Base-by-base conservation (phyloP, 2,113 vertebrate genomes). In the Lanius ludovicianus region DNA sequence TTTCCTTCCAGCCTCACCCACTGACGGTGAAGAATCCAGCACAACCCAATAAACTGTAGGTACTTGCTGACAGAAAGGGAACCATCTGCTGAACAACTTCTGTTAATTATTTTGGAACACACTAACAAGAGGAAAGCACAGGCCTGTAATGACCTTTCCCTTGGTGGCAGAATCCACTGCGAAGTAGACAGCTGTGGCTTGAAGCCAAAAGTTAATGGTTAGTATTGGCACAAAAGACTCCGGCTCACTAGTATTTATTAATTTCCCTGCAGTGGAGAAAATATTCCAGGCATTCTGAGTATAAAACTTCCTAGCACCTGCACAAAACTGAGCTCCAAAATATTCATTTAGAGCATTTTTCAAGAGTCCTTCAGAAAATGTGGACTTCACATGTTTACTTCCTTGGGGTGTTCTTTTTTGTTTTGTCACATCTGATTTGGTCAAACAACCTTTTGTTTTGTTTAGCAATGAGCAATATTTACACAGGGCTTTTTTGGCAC, bases 61-160 rank as follows among this genome's bases (percentile, higher is more conserved):
- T 97, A 97, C 97, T 98, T 94, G 98, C 98, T 98, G 98, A 98
- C 98, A 98, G 98, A 98, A 98, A 98, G 96, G 97, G 98, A 98
- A 97, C 97, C 98, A 98, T 98, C 98, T 98, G 98, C 96, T 96
- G 97, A 98, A 98, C 95, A 94, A 98, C 97, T 98, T 98, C 97
- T 97, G 96, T 97, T 98, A 98, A 98, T 98, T 98, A 98, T 96
- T 95, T 97, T 98, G 97, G 98, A 98, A 97, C 96, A 93, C 86
- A 47, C 89, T 93, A 96, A 97, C 35, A 27, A 97, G 97, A 97
- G 96, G 96, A 97, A 97, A 98, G 97, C 95, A 94, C 96, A 97
- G 96, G 96, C 95, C 96, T 10, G 84, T 97, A 98, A 97, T 97
- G 97, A 98, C 97, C 97, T 98, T 98, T 97, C 96, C 97, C 90